Base-by-base conservation (phyloP, 2,888 invertebrate genomes). In the Oscheius sp. region DNA sequence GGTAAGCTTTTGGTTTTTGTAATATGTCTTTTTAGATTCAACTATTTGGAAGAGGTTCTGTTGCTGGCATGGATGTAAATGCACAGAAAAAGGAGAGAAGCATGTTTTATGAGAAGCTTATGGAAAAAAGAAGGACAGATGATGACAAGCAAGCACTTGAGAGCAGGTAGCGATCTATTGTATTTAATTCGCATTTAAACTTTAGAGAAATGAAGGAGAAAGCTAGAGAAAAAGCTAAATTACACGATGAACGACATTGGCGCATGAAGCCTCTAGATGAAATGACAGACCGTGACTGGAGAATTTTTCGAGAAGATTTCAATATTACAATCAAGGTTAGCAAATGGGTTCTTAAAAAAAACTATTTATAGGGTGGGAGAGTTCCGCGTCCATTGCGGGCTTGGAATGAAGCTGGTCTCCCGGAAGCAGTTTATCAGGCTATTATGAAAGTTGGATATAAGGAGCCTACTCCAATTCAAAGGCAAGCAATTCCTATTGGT, bases 211-310 rank as follows among this genome's bases (percentile, higher is more conserved):
- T 76, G 33, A 73, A 75, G 25, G 75, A 78, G 37, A 72, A 74
- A 50, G 82, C 78, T 66, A 80, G 72, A 55, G 97, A 98, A 89
- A 97, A 96, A 78, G 97, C 97, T 88, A 95, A 96, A 86, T 93
- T 94, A 85, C 97, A 95, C 94, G 98, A 98, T 88, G 97, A 99
- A 87, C 91, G 98, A 4, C 98, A 99, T 88, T 99, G 98, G 98
- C 93, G 93, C 3, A 96, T 97, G 85, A 98, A 98, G 87, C 57
- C 69, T 10, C 89, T 92, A 0, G 91, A 92, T 63, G 96, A 97
- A 88, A 99, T 99, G 98, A 94, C 93, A 0, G 97, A 99, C 87
- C 90, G 98, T 83, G 98, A 99, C 89, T 99, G 98, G 98, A 91
- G 98, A 88, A 99, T 99, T 84, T 99, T 99, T 88, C 91, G 96